Conservation (phyloP, 1,140 invertebrate genomes). For the Odontomachus brunneus region DNA sequence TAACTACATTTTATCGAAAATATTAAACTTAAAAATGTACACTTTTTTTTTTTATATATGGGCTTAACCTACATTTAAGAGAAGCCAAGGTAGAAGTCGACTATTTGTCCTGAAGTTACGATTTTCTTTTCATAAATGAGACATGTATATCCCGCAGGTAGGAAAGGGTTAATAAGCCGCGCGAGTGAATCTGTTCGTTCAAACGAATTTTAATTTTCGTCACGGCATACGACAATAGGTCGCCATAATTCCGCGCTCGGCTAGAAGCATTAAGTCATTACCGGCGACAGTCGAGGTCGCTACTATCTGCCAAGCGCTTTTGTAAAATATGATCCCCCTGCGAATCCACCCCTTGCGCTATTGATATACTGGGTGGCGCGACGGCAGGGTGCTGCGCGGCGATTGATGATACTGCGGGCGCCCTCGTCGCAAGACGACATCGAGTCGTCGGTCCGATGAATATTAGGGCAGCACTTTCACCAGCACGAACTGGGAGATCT, state of each 20-base stretch:
- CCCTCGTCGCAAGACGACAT: conserved; percentile 17
- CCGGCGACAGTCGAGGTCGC: neutral
- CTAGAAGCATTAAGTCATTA: conserved; percentile 6
- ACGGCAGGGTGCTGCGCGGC: neutral
- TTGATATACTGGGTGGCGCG: conserved; percentile 22
- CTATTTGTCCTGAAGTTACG: too few species aligned
- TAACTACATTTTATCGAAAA: too few species aligned
- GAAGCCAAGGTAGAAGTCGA: too few species aligned
- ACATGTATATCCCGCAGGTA: too few species aligned
- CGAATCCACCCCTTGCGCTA: neutral
- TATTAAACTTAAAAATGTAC: too few species aligned
- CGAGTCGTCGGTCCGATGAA: neutral
- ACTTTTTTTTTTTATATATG: too few species aligned
- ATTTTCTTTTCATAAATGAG: too few species aligned
- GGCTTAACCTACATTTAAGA: too few species aligned
- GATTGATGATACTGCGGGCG: conserved; percentile 66
- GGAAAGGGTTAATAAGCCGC: conserved; percentile 4
- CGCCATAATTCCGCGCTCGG: neutral
- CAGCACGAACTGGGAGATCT: conserved; percentile 33
- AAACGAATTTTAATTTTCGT: neutral
- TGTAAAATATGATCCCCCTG: conserved; percentile 26
- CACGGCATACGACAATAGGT: neutral
- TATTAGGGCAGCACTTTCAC: conserved; percentile 62
- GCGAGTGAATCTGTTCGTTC: neutral
- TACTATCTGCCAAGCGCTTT: neutral